A percentile compares a stretch with the other conserved stretches of the same genome.
Evolutionary conservation across 2,797 vertebrate genomes (phyloP).

Genomic region (Enteromius afrohamiltoni): DNA sequence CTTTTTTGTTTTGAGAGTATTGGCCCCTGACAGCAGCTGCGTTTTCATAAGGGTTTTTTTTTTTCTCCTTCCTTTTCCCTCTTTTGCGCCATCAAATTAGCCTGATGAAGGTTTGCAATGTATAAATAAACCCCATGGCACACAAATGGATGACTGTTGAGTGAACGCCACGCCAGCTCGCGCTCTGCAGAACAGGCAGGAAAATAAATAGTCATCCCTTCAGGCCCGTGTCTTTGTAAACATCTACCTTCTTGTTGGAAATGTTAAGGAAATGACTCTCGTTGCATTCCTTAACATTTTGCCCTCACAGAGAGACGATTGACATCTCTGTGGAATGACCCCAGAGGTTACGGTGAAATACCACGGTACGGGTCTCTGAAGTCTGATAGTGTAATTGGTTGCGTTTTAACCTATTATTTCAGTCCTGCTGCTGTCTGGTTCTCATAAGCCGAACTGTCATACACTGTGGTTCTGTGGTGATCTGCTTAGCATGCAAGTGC

Average conservation of each 20-base stretch:
- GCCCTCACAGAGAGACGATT: slow-evolving; percentile 55
- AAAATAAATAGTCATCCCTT: slow-evolving; percentile 80
- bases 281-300: slow-evolving; percentile 69
- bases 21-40: slow-evolving; percentile 77
- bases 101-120: slow-evolving; percentile 81
- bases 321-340: slow-evolving; percentile 34
- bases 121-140: slow-evolving; percentile 83
- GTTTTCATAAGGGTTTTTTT: slow-evolving; percentile 77
- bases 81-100: slow-evolving; percentile 80
- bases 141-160: slow-evolving; percentile 82
- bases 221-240: slow-evolving; percentile 78
- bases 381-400: slow-evolving; percentile 16
- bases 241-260: slow-evolving; percentile 70
- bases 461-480: slow-evolving; percentile 34
- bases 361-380: not conserved
- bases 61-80: slow-evolving; percentile 50
- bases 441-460: slow-evolving; percentile 26
- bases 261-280: slow-evolving; percentile 69
- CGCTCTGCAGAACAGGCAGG: slow-evolving; percentile 74
- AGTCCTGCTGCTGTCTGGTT: slow-evolving; percentile 22
- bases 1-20: slow-evolving; percentile 79
- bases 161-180: slow-evolving; percentile 75
- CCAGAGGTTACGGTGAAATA: slow-evolving; percentile 15
- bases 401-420: not conserved
- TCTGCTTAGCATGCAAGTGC: slow-evolving; percentile 49